A percentile compares a stretch with the other conserved stretches of the same genome.
Evolutionary conservation across 2,888 invertebrate species (phyloP).

Genomic region (Drosophila histrio): DNA sequence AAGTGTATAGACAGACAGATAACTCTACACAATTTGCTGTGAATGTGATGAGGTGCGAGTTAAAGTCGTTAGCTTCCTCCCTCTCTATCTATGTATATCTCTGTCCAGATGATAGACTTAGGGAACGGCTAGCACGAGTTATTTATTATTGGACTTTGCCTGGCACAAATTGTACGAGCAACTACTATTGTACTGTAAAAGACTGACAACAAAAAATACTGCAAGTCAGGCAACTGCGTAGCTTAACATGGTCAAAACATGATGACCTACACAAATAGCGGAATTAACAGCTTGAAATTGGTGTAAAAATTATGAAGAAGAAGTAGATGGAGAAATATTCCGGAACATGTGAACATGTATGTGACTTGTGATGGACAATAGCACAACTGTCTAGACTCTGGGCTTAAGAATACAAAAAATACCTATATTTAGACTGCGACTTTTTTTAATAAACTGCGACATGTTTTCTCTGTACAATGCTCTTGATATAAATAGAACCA

Average conservation of each 20-base stretch:
- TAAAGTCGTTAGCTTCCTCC: background rate
- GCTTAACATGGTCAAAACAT: slow-evolving; percentile 30
- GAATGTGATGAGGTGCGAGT: slow-evolving; percentile 27
- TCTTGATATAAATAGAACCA: background rate
- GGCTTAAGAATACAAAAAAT: slow-evolving; percentile 11
- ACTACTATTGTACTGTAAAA: slow-evolving; percentile 9
- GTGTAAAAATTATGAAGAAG: background rate
- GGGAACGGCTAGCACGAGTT: slow-evolving; percentile 31
- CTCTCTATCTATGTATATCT: background rate
- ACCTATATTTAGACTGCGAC: slow-evolving; percentile 9
- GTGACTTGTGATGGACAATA: slow-evolving; percentile 2
- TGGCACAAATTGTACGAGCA: slow-evolving; percentile 40
- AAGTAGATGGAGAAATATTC: background rate
- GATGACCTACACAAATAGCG: slow-evolving; percentile 52
- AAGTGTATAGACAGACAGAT: slow-evolving; percentile 47
- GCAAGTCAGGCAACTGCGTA: slow-evolving; percentile 32
- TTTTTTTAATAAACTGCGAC: background rate
- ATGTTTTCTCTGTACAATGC: background rate
- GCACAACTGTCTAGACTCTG: slow-evolving; percentile 24
- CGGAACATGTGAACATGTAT: slow-evolving; percentile 2
- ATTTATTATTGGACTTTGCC: slow-evolving; percentile 36
- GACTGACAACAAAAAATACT: background rate
- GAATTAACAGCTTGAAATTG: slow-evolving; percentile 52
- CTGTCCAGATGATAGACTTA: background rate
- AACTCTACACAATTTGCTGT: slow-evolving; percentile 30